A percentile compares a stretch with the other conserved stretches of the same genome.
Evolutionary conservation across 2,113 vertebrate species (phyloP).

Genomic region (Otis tarda): DNA sequence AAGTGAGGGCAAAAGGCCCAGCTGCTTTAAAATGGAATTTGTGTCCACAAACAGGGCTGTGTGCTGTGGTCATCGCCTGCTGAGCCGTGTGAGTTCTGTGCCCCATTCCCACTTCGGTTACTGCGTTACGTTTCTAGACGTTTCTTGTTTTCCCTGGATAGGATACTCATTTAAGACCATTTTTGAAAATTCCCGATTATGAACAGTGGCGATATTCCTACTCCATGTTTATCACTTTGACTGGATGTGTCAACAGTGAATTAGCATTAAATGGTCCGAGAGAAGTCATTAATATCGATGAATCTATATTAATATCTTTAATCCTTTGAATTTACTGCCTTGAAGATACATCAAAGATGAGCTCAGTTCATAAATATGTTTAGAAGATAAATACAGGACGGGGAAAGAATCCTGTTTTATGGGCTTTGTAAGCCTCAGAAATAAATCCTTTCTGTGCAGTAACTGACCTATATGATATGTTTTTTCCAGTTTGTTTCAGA

Average conservation of each 20-base stretch:
- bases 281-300: background rate
- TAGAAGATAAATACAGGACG: background rate
- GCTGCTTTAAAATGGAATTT: background rate
- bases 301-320: background rate
- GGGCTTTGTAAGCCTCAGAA: background rate
- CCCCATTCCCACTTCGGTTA: background rate
- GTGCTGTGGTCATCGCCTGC: background rate
- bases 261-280: background rate
- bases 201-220: background rate
- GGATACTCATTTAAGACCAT: background rate
- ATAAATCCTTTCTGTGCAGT: background rate
- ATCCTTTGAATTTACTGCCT: constrained; percentile 6
- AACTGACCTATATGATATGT: constrained; percentile 59
- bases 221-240: background rate
- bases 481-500: constrained; percentile 88
- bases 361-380: background rate
- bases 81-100: background rate
- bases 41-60: background rate
- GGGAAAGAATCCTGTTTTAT: background rate
- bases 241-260: background rate
- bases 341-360: background rate
- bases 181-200: background rate
- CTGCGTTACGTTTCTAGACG: background rate
- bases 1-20: background rate
- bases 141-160: background rate